Conservation (phyloP, 92 coral and sea anemone genomes). For the Isaurus tuberculatus region DNA sequence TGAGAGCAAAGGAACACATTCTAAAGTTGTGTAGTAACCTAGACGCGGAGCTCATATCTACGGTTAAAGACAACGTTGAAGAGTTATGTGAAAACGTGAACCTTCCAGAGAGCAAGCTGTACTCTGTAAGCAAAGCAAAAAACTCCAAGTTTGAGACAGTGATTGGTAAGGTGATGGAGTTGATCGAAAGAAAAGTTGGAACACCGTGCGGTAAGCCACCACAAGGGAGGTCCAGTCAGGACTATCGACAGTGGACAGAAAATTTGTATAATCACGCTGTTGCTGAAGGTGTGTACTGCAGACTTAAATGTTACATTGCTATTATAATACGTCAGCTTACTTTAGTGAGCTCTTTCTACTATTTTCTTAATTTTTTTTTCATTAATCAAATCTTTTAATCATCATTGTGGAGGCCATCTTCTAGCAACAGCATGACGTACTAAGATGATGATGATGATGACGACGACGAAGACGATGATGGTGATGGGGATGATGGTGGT, state of each 20-base stretch:
- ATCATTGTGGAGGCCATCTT: too few relatives aligned
- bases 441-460: too few relatives aligned
- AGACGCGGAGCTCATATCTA: slow-evolving; percentile 73
- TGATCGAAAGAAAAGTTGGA: slow-evolving; percentile 60
- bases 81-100: slow-evolving; percentile 62
- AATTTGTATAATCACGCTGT: slow-evolving; percentile 64
- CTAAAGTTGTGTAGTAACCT: slow-evolving; percentile 81
- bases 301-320: too few relatives aligned
- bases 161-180: slow-evolving; percentile 70
- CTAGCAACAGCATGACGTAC: too few relatives aligned
- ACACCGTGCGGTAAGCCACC: slow-evolving; percentile 43
- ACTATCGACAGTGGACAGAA: slow-evolving; percentile 90
- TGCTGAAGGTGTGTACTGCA: slow-evolving; percentile 10
- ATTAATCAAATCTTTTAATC: too few relatives aligned
- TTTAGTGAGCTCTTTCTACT: too few relatives aligned
- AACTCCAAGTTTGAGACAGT: slow-evolving; percentile 64
- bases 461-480: too few relatives aligned
- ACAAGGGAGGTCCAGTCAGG: slow-evolving; percentile 63
- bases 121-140: slow-evolving; percentile 49
- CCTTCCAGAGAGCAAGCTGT: slow-evolving; percentile 61
- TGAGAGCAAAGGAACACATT: slow-evolving; percentile 78
- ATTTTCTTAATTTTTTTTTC: too few relatives aligned
- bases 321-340: too few relatives aligned
- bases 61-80: slow-evolving; percentile 65
- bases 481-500: too few relatives aligned